Conservation (phyloP, 2,113 vertebrate species). For the Eira barbara region DNA sequence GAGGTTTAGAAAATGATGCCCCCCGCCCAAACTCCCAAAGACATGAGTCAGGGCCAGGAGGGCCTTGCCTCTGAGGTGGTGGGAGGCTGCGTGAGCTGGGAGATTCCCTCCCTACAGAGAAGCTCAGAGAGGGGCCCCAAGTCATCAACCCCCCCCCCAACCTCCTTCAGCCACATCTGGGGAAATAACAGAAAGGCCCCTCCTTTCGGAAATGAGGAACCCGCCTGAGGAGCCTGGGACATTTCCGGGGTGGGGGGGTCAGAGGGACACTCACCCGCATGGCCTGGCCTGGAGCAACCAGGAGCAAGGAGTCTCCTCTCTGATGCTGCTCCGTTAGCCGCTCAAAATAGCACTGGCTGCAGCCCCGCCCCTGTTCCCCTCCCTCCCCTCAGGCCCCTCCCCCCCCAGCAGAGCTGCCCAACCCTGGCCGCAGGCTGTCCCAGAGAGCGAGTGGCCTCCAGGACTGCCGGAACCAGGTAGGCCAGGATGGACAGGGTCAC, state of each 20-base stretch:
- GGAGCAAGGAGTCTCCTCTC: slow-evolving; percentile 63
- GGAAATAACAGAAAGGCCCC: slow-evolving; percentile 27
- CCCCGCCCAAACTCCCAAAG: neutral
- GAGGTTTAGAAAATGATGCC: slow-evolving; percentile 6
- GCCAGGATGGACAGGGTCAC: neutral
- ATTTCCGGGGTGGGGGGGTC: slow-evolving; percentile 57
- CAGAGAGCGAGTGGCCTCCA: neutral
- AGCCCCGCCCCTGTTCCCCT: slow-evolving; percentile 69
- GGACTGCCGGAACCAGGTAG: slow-evolving; percentile 57
- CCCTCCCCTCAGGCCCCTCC: slow-evolving; percentile 63
- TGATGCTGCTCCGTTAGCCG: slow-evolving; percentile 61
- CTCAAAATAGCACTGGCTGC: slow-evolving; percentile 74
- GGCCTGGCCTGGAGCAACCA: slow-evolving; percentile 64
- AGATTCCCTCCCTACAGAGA: neutral
- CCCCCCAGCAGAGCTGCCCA: slow-evolving; percentile 30
- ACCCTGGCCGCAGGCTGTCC: neutral
- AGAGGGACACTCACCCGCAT: slow-evolving; percentile 76
- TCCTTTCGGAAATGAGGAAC: slow-evolving; percentile 59
- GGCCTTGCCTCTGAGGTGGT: neutral
- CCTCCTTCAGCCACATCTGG: slow-evolving; percentile 32
- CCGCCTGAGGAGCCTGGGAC: slow-evolving; percentile 9
- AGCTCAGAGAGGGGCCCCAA: neutral
- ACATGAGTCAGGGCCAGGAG: slow-evolving; percentile 15
- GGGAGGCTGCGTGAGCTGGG: neutral
- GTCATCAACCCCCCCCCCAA: neutral